A percentile compares a stretch with the other conserved stretches of the same genome.
Evolutionary conservation across 2,113 vertebrate genomes (phyloP).

Genomic region (Leptocoma aspasia): DNA sequence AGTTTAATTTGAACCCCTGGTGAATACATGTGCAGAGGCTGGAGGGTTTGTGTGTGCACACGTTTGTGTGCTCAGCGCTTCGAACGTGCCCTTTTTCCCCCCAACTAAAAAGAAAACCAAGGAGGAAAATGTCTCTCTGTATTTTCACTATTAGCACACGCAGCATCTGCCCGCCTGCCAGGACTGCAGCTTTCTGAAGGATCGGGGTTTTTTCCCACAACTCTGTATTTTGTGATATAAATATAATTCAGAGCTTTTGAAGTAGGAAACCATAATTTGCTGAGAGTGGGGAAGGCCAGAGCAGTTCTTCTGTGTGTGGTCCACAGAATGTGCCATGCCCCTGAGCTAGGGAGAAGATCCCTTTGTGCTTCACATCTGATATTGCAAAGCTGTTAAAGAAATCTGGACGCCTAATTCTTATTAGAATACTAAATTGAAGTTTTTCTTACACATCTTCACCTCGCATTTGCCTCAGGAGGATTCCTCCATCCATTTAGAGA

Average conservation of each 20-base stretch:
- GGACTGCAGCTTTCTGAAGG: not conserved
- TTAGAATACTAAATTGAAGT: not conserved
- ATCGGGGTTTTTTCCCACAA: not conserved
- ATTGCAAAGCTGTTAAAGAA: not conserved
- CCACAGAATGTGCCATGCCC: not conserved
- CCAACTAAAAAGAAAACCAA: not conserved
- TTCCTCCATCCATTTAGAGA: not conserved
- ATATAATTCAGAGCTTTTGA: not conserved
- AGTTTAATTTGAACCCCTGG: constrained; percentile 58
- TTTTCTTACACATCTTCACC: not conserved
- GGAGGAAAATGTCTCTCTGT: not conserved
- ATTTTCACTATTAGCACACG: not conserved
- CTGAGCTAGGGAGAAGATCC: not conserved
- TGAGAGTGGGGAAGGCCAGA: not conserved
- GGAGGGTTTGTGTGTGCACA: not conserved
- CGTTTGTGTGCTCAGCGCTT: not conserved
- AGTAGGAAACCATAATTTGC: not conserved
- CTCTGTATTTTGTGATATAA: not conserved
- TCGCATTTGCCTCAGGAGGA: not conserved
- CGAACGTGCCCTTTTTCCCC: not conserved
- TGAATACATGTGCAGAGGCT: not conserved
- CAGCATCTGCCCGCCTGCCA: not conserved
- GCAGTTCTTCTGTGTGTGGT: not conserved
- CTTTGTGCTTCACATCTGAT: not conserved
- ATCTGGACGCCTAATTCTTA: not conserved